A percentile compares a stretch with the other conserved stretches of the same genome.
These are phyloP conservation scores for Dasypus novemcinctus DNA, from an alignment of 2,113 vertebrate species.

Conservation along the genomic window DNA sequence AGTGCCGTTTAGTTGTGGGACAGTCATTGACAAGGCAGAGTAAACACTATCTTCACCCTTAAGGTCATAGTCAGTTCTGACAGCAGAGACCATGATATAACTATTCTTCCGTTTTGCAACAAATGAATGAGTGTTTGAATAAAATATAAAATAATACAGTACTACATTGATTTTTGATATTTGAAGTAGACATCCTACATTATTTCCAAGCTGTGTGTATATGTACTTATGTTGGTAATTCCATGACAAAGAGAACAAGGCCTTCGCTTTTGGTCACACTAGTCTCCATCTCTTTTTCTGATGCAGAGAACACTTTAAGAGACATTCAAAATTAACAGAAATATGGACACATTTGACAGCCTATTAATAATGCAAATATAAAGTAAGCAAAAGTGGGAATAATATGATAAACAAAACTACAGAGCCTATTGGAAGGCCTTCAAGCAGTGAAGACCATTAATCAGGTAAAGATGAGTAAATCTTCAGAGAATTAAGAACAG, in stretches of 20 bases:
- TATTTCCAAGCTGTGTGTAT: not conserved
- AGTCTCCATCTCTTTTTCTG: not conserved
- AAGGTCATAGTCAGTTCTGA: not conserved
- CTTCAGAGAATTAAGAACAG: not conserved
- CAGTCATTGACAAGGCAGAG: not conserved
- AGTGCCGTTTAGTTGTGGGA: not conserved
- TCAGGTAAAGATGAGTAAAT: not conserved
- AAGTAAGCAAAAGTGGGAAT: not conserved
- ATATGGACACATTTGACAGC: not conserved
- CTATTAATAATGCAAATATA: not conserved
- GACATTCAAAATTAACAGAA: not conserved
- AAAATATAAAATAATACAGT: not conserved
- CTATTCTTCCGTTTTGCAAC: conserved; percentile 11
- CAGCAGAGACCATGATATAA: not conserved
- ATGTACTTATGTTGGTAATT: not conserved
- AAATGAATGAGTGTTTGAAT: not conserved
- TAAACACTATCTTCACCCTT: not conserved
- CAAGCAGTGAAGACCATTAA: not conserved
- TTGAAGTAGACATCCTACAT: not conserved
- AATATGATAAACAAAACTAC: not conserved
- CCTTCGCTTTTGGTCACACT: not conserved
- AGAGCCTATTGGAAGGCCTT: not conserved
- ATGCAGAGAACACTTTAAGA: not conserved
- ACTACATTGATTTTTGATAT: not conserved
- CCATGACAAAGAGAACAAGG: not conserved